phyloP scores from a whole-genome alignment of 2,888 invertebrate species.

The Parasteatoda lunata region DNA sequence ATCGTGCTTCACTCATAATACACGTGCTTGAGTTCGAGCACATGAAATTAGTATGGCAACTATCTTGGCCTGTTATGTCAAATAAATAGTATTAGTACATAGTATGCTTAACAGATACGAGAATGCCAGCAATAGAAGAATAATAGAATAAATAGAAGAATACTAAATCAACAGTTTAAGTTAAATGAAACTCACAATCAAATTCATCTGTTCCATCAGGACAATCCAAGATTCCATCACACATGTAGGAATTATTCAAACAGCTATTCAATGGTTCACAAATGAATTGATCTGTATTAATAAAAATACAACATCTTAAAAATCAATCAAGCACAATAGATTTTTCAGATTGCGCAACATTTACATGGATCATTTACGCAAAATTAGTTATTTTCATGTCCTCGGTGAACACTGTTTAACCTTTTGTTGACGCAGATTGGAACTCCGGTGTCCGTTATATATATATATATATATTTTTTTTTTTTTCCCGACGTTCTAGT shows the following conservation, averaged over 20 bases:
- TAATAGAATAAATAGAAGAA: no score
- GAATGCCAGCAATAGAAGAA: not conserved
- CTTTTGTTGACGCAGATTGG: no score
- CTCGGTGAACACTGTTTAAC: no score
- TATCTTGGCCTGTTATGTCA: conserved; percentile 43
- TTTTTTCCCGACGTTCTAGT: no score
- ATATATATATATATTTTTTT: no score
- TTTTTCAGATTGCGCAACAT: no score
- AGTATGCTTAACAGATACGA: not conserved
- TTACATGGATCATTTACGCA: no score
- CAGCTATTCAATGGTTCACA: conserved; percentile 56
- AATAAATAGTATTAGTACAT: not conserved
- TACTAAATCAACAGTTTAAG: not conserved
- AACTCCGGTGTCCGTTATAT: no score
- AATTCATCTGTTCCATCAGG: conserved; percentile 66
- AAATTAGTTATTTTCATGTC: no score
- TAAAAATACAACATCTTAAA: conserved; percentile 1
- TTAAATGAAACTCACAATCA: conserved; percentile 49
- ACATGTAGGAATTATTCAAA: conserved; percentile 56
- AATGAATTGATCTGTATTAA: conserved; percentile 51
- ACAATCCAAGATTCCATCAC: conserved; percentile 68
- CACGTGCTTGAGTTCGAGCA: conserved; percentile 74
- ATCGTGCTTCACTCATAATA: conserved; percentile 78
- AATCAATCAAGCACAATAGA: not conserved
- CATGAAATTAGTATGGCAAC: conserved; percentile 66